Evolutionary conservation across 2,113 vertebrate species (phyloP).

Genomic region (Chloroceryle aenea): DNA sequence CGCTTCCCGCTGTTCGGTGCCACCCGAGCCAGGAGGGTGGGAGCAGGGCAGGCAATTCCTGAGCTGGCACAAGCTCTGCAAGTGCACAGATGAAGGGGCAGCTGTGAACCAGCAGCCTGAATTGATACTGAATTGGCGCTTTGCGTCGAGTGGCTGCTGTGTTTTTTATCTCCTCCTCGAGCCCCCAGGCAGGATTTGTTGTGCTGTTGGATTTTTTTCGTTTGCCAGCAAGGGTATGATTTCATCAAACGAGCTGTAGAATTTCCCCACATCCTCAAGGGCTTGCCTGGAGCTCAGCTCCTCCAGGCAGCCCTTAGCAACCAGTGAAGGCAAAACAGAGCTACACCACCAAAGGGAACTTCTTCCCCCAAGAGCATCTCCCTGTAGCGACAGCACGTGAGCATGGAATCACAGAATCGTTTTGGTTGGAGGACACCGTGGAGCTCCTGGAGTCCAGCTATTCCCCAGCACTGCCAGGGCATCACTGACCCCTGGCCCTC

Average conservation of each 20-base stretch:
- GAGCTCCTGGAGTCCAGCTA: background rate
- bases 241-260: constrained; percentile 41
- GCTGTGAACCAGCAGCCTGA: background rate
- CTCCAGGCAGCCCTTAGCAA: constrained; percentile 18
- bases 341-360: background rate
- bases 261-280: constrained; percentile 2
- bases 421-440: background rate
- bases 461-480: background rate
- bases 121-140: background rate
- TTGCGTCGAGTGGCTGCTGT: background rate
- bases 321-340: background rate
- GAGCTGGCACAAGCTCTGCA: background rate
- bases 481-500: background rate
- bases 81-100: fast-evolving
- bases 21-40: background rate
- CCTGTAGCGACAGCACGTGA: fast-evolving
- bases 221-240: background rate
- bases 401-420: background rate
- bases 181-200: constrained; percentile 19
- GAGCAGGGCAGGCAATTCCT: background rate
- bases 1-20: fast-evolving
- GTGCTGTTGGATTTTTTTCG: constrained; percentile 1
- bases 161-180: background rate
- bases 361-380: background rate
- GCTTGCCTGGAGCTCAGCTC: constrained; percentile 7